Conservation (phyloP, 2,888 invertebrate species). For the Podabrus alpinus region DNA sequence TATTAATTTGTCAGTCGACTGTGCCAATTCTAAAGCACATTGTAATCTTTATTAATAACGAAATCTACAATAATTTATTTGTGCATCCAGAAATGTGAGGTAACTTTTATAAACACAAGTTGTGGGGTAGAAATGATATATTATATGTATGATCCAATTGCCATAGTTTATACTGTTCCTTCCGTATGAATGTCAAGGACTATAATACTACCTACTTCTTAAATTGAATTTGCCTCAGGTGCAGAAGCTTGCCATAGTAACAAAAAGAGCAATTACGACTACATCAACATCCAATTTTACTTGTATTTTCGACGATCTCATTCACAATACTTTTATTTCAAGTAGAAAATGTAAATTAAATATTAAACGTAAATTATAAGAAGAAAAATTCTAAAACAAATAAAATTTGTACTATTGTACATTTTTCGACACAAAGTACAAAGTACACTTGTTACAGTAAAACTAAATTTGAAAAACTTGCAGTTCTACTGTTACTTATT, state of each 20-base stretch:
- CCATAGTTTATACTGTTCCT: background rate
- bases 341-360: background rate
- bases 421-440: background rate
- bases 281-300: background rate
- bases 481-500: background rate
- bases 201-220: background rate
- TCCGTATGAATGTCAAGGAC: background rate
- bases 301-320: background rate
- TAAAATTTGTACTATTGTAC: background rate
- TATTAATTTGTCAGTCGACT: no score
- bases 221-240: background rate
- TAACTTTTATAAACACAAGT: background rate
- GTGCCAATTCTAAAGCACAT: no score
- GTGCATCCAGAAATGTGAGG: no score
- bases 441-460: background rate
- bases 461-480: background rate
- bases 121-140: background rate
- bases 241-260: background rate
- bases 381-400: background rate
- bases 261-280: background rate
- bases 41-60: no score
- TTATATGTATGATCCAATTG: background rate
- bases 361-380: background rate
- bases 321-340: background rate
- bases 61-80: no score